Percentiles rank a stretch among this genome's conserved stretches.
Conservation (phyloP, 2,888 invertebrate genomes). For the Callosobruchus maculatus region DNA sequence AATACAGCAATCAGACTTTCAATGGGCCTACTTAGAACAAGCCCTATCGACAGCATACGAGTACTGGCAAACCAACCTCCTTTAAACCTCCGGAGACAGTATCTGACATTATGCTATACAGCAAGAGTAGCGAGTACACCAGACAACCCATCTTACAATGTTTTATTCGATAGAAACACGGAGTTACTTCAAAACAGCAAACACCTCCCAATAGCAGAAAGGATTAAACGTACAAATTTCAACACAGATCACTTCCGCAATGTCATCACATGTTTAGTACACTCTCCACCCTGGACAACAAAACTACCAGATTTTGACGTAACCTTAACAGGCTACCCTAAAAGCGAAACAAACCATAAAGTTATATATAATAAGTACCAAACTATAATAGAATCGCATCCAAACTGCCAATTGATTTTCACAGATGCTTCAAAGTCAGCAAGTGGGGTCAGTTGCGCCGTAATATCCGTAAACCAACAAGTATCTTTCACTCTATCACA, state of each 20-base stretch:
- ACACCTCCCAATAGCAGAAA: neutral
- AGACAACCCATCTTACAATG: neutral
- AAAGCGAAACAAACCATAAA: neutral
- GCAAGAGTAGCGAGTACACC: neutral
- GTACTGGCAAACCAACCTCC: conserved; percentile 2
- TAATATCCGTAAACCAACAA: neutral
- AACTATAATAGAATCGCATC: too few relatives aligned
- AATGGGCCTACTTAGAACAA: conserved; percentile 1
- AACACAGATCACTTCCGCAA: neutral
- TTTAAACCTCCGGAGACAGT: neutral
- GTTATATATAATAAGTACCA: too few relatives aligned
- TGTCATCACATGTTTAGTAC: neutral
- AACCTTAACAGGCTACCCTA: neutral
- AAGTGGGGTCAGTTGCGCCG: neutral
- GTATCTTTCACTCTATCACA: neutral
- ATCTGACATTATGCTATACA: neutral
- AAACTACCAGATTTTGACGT: neutral
- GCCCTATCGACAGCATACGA: conserved; percentile 1
- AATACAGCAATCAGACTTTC: conserved; percentile 3
- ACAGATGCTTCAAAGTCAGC: neutral
- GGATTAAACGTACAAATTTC: neutral
- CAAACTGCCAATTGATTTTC: neutral
- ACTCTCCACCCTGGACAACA: neutral
- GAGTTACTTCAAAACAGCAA: neutral
- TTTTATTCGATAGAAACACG: too few relatives aligned